These are phyloP conservation scores for Chymomyza fuscimana DNA, from an alignment of 2,888 invertebrate genomes.

Conservation along the genomic window DNA sequence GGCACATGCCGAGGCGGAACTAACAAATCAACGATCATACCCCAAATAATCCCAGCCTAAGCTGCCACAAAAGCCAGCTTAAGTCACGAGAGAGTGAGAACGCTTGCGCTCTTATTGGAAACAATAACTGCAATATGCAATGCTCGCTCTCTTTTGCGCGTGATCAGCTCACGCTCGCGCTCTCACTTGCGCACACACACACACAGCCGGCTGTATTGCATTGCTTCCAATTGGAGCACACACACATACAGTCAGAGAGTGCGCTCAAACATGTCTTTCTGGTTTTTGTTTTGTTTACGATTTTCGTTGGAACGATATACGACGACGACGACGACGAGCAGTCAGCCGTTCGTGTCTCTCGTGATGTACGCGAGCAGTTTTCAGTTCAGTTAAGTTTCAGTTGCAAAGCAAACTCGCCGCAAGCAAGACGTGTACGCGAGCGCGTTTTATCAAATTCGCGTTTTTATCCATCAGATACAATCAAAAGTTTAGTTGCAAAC, in stretches of 20 bases:
- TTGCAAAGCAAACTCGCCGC: conserved; percentile 56
- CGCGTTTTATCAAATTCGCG: conserved; percentile 12
- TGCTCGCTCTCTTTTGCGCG: conserved; percentile 1
- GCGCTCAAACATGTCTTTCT: conserved; percentile 41
- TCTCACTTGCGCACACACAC: conserved; percentile 34
- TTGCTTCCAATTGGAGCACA: conserved; percentile 71
- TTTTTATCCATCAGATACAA: not conserved
- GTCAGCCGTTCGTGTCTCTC: not conserved
- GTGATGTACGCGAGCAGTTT: not conserved
- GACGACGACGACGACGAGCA: not conserved
- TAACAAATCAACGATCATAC: conserved; percentile 58
- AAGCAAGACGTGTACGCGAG: conserved; percentile 70
- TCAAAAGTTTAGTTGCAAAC: not conserved
- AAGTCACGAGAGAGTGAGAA: conserved; percentile 14
- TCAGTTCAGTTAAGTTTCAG: conserved; percentile 30
- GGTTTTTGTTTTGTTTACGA: conserved; percentile 70
- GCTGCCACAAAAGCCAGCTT: not conserved
- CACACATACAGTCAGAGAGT: conserved; percentile 4
- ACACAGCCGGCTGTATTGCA: conserved; percentile 9
- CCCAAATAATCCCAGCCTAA: not conserved
- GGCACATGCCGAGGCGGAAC: conserved; percentile 74
- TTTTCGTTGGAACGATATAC: conserved; percentile 53
- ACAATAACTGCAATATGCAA: conserved; percentile 62
- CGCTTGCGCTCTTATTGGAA: conserved; percentile 73
- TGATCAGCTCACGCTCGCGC: not conserved